phyloP scores from a whole-genome alignment of 2,797 vertebrate genomes.

The Chrosomus eos region DNA sequence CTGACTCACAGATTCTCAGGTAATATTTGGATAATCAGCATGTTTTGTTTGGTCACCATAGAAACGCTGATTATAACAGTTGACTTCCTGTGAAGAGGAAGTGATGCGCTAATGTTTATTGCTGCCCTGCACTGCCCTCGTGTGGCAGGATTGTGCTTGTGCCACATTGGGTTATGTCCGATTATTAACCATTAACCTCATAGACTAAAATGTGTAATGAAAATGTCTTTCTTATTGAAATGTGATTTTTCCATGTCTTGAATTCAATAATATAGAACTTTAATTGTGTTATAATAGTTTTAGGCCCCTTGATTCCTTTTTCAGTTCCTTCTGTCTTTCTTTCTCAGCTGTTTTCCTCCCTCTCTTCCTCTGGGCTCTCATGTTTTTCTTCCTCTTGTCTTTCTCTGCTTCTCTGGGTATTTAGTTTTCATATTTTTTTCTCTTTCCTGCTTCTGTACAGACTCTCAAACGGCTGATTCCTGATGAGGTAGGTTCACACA shows the following conservation, averaged over 20 bases:
- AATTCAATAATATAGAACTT: not conserved
- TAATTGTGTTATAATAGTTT: not conserved
- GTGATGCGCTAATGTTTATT: not conserved
- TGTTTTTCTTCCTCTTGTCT: not conserved
- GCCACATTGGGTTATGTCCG: not conserved
- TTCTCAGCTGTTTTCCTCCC: not conserved
- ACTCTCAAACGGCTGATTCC: conserved; percentile 84
- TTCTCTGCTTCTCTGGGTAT: conserved; percentile 21
- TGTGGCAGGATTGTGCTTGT: conserved; percentile 1
- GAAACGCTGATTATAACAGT: not conserved
- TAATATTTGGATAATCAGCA: not conserved
- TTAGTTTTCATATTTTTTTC: conserved; percentile 26
- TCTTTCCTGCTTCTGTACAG: conserved; percentile 62
- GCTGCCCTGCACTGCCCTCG: conserved; percentile 5
- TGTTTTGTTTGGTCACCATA: not conserved
- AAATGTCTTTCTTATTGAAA: not conserved
- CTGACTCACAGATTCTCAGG: not conserved
- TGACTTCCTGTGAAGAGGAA: not conserved
- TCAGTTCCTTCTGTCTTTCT: not conserved
- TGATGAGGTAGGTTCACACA: conserved; percentile 79
- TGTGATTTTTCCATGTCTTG: not conserved
- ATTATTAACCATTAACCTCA: not conserved
- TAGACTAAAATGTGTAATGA: not conserved
- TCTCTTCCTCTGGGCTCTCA: not conserved
- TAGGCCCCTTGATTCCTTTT: not conserved